Evolutionary conservation across 2,888 invertebrate species (phyloP).

Genomic region (Dusona sp.): DNA sequence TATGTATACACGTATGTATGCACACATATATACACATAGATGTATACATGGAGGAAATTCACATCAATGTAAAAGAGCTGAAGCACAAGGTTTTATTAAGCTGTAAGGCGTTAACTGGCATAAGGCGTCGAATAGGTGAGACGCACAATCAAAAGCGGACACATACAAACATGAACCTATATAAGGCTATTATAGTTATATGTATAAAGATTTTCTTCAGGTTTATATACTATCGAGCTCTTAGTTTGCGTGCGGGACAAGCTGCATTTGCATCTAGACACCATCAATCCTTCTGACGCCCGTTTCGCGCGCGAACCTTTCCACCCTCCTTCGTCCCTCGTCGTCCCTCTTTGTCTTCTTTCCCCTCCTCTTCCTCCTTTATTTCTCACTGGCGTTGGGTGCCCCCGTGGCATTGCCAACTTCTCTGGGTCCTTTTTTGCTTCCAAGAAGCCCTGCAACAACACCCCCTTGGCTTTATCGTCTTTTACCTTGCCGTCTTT

Average conservation of each 20-base stretch:
- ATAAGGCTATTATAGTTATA: conserved; percentile 18
- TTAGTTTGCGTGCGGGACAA: conserved; percentile 83
- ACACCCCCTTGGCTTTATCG: conserved; percentile 15
- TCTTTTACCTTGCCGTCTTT: conserved; percentile 3
- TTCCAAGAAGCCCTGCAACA: conserved; percentile 7
- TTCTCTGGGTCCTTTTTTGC: conserved; percentile 24
- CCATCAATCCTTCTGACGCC: conserved; percentile 85
- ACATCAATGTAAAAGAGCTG: conserved; percentile 51
- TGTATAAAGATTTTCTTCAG: conserved; percentile 20
- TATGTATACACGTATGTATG: not conserved
- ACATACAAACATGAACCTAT: conserved; percentile 13
- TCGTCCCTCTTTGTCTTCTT: conserved; percentile 7
- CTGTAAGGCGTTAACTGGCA: conserved; percentile 85
- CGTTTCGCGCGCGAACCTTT: conserved; percentile 74
- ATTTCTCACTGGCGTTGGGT: conserved; percentile 38
- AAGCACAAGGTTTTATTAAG: conserved; percentile 83
- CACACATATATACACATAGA: not conserved
- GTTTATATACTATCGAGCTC: conserved; percentile 54
- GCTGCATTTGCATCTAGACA: conserved; percentile 85
- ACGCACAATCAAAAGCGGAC: conserved; percentile 68
- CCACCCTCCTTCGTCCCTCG: conserved; percentile 19
- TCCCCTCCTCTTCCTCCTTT: conserved; percentile 57
- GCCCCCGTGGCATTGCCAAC: conserved; percentile 53
- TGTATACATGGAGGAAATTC: not conserved
- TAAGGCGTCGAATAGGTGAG: conserved; percentile 84